A percentile compares a stretch with the other conserved stretches of the same genome.
phyloP scores from a whole-genome alignment of 2,113 vertebrate genomes.

The Tachysurus fulvidraco region DNA sequence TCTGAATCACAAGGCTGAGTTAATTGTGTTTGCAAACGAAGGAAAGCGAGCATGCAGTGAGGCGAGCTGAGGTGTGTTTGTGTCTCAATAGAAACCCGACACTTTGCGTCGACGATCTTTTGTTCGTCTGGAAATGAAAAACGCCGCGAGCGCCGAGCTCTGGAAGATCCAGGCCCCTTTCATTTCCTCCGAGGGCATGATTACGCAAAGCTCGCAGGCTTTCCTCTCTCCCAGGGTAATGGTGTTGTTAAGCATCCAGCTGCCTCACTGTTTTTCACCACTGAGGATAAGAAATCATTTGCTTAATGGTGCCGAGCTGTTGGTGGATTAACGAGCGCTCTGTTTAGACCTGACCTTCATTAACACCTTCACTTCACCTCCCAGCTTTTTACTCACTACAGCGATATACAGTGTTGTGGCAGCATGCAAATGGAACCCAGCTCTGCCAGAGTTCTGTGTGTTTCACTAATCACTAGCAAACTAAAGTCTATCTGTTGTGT shows the following conservation, averaged over 20 bases:
- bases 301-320: not conserved
- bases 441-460: not conserved
- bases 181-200: constrained; percentile 32
- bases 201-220: constrained; percentile 5
- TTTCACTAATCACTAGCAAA: not conserved
- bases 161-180: constrained; percentile 16
- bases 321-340: not conserved
- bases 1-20: not conserved
- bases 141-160: not conserved
- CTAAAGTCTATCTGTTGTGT: no score
- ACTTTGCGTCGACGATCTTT: not conserved
- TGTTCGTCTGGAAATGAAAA: constrained; percentile 38
- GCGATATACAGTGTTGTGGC: no score
- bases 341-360: not conserved
- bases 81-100: constrained; percentile 14
- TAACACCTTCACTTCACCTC: not conserved
- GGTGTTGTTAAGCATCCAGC: not conserved
- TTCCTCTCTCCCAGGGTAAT: constrained; percentile 28
- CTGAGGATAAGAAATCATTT: constrained; percentile 7
- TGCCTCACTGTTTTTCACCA: not conserved
- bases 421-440: not conserved
- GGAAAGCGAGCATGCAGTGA: not conserved
- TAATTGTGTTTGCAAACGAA: not conserved
- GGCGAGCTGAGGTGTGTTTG: constrained; percentile 13
- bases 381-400: not conserved